A percentile compares a stretch with the other conserved stretches of the same genome.
phyloP scores from a whole-genome alignment of 2,113 vertebrate genomes.

The Bombycilla garrulus region DNA sequence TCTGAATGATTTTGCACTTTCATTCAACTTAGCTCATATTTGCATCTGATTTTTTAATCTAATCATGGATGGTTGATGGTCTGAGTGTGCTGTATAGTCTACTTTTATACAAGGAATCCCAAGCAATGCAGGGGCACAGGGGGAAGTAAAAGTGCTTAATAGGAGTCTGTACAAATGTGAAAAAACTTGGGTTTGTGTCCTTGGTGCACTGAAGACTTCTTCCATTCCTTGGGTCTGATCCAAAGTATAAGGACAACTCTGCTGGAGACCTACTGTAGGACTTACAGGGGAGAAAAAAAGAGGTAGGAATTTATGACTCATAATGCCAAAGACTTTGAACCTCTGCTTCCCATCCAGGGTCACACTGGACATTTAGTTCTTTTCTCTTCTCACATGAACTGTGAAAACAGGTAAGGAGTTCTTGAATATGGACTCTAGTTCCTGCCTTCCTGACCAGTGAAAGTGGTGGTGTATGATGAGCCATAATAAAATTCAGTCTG shows the following conservation, averaged over 20 bases:
- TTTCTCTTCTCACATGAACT: neutral
- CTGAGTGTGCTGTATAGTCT: neutral
- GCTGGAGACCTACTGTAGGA: neutral
- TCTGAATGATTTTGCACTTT: neutral
- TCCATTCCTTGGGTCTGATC: neutral
- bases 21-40: neutral
- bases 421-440: neutral
- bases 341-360: neutral
- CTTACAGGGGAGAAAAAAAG: neutral
- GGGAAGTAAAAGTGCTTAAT: neutral
- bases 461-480: neutral
- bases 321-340: neutral
- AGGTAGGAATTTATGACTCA: neutral
- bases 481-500: neutral
- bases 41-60: neutral
- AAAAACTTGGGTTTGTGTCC: neutral
- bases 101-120: neutral
- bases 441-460: neutral
- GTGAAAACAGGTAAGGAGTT: neutral
- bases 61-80: neutral
- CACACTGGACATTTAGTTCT: neutral
- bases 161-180: neutral
- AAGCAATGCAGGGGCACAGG: rapidly evolving
- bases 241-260: neutral
- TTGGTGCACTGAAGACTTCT: neutral